Conservation (phyloP, 2,113 vertebrate species). For the Entelurus aequoreus region DNA sequence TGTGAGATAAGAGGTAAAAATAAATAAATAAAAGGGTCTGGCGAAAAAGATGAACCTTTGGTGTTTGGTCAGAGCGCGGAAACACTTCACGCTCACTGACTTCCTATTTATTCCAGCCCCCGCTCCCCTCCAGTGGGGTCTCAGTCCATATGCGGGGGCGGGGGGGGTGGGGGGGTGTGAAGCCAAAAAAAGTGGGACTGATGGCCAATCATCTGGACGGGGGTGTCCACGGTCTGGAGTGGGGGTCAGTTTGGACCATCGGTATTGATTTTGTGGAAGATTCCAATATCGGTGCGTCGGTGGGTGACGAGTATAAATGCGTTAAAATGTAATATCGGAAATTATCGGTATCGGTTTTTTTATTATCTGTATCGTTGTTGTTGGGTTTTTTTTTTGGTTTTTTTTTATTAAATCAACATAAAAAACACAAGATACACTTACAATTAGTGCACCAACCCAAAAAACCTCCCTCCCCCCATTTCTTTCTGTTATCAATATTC, state of each 20-base stretch:
- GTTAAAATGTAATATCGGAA: no score
- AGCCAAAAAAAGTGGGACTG: constrained; percentile 42
- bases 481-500: no score
- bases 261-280: constrained; percentile 53
- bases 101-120: constrained; percentile 64
- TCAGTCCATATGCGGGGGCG: constrained; percentile 59
- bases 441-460: no score
- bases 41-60: constrained; percentile 46
- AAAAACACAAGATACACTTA: no score
- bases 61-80: constrained; percentile 50
- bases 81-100: constrained; percentile 59
- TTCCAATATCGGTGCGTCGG: constrained; percentile 33
- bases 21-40: constrained; percentile 21
- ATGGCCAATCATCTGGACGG: constrained; percentile 58
- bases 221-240: constrained; percentile 1
- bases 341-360: no score
- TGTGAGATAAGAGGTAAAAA: constrained; percentile 15
- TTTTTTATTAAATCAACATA: no score
- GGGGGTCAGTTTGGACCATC: constrained; percentile 24
- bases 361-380: no score
- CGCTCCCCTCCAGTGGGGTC: constrained; percentile 46
- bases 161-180: constrained; percentile 46
- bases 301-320: constrained; percentile 21
- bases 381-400: no score
- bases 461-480: no score